Base-by-base conservation (phyloP, 2,113 vertebrate genomes). In the Nanorana parkeri region DNA sequence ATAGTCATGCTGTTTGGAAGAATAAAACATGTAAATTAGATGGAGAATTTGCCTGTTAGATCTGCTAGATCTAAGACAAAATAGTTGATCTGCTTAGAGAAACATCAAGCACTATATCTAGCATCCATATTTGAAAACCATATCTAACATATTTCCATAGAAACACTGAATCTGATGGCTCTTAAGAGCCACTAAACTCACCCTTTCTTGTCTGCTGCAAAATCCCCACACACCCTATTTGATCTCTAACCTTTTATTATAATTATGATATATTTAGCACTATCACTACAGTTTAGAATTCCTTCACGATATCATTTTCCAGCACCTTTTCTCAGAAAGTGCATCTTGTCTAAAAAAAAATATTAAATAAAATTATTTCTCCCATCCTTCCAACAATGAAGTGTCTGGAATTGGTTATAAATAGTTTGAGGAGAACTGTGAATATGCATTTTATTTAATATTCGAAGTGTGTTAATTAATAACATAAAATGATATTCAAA, bases 121-220 rank as follows among this genome's bases (percentile, higher is more conserved):
- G 74, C 60, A 77, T 36, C 58, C 60, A 54, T 51, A 54, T 54
- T 66, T 77, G 61, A 66, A 72, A 71, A 52, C 5, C 56, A 29
- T 80, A 61, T 80, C 78, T 80, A 16, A 63, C 60, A 71, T 80
- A 80, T 80, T 80, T 80, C 78, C 78, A 80, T 80, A 80, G 78
- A 80, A 80, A 80, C 78, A 72, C 58, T 54, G 58, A n/a, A 64
- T 63, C 21, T 61, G 55, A 71, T 55, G 67, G 55, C 67, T 71
- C 67, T 47, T 64, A 61, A 64, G 36, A 64, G 56, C 56, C 36
- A 54, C 58, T 80, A 72, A 52, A 61, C 67, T n/a, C 67, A 60
- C n/a, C 32, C 78, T 71, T 69, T 71, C 67, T 41, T 28, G 36
- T 26, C 54, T 17, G n/a, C 23, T 52, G 10, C 63, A 64, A 32